phyloP scores from a whole-genome alignment of 2,888 invertebrate genomes.

The Diarsia rubi region DNA sequence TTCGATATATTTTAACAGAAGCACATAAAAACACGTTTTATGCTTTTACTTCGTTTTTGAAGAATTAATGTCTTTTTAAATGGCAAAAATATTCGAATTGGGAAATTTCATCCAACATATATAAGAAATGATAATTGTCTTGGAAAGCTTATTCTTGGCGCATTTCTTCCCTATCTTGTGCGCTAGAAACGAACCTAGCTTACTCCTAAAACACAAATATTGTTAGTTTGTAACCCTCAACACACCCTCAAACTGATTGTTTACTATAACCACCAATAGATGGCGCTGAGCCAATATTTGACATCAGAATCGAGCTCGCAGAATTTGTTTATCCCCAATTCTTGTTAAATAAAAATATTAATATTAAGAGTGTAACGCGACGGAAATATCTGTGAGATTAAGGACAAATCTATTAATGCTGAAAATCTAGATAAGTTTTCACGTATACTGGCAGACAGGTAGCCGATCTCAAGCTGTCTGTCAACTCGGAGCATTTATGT shows the following conservation, averaged over 20 bases:
- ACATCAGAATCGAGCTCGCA: not conserved
- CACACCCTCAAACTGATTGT: slow-evolving; percentile 37
- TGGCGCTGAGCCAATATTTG: slow-evolving; percentile 43
- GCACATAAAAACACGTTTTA: not conserved
- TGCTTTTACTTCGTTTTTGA: not conserved
- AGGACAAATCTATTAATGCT: not conserved
- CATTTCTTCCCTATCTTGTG: slow-evolving; percentile 9
- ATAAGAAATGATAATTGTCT: not conserved
- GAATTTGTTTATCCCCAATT: slow-evolving; percentile 13
- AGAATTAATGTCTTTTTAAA: not conserved
- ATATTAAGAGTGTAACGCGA: slow-evolving; percentile 38
- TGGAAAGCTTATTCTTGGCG: too few species aligned
- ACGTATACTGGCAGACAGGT: not conserved
- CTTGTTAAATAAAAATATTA: slow-evolving; percentile 22
- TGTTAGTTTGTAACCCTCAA: slow-evolving; percentile 11
- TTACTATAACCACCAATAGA: slow-evolving; percentile 33
- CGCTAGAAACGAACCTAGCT: slow-evolving; percentile 34
- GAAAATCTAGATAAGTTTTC: not conserved
- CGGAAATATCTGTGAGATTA: slow-evolving; percentile 7
- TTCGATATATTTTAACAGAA: not conserved
- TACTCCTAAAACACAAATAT: slow-evolving; percentile 17
- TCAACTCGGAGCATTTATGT: not conserved
- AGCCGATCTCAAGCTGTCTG: not conserved
- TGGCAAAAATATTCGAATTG: not conserved
- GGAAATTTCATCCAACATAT: not conserved